Conservation (phyloP, 2,113 vertebrate genomes). For the Eptatretus burgeri region DNA sequence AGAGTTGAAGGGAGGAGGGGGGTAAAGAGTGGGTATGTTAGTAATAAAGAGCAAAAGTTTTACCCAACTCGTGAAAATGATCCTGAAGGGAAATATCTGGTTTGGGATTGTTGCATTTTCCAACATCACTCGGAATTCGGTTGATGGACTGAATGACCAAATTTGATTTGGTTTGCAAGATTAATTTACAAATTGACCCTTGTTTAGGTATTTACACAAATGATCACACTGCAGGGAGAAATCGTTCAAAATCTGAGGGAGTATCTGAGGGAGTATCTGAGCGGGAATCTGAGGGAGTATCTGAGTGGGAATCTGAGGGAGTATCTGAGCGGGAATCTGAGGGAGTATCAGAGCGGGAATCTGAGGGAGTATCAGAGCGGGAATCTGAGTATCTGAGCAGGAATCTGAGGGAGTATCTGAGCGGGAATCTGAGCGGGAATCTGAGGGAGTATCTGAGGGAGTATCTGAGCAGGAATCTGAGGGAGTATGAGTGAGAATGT, state of each 20-base stretch:
- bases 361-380: neutral
- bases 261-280: neutral
- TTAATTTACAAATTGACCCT: too few relatives aligned
- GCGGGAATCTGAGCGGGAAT: neutral
- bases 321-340: neutral
- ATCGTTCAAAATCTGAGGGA: neutral
- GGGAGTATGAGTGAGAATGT: neutral
- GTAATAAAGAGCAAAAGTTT: too few relatives aligned
- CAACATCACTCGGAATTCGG: too few relatives aligned
- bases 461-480: neutral
- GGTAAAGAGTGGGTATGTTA: too few relatives aligned
- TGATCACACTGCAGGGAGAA: too few relatives aligned
- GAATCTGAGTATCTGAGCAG: neutral
- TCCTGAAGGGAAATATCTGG: too few relatives aligned
- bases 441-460: neutral
- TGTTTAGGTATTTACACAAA: too few relatives aligned
- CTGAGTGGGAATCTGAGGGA: neutral
- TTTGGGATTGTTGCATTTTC: too few relatives aligned
- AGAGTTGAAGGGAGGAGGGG: too few relatives aligned
- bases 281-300: neutral
- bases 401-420: neutral
- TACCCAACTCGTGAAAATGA: too few relatives aligned
- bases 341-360: neutral
- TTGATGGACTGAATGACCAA: too few relatives aligned
- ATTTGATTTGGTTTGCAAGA: too few relatives aligned